phyloP scores from a whole-genome alignment of 2,797 vertebrate species.

The Mus spretus region DNA sequence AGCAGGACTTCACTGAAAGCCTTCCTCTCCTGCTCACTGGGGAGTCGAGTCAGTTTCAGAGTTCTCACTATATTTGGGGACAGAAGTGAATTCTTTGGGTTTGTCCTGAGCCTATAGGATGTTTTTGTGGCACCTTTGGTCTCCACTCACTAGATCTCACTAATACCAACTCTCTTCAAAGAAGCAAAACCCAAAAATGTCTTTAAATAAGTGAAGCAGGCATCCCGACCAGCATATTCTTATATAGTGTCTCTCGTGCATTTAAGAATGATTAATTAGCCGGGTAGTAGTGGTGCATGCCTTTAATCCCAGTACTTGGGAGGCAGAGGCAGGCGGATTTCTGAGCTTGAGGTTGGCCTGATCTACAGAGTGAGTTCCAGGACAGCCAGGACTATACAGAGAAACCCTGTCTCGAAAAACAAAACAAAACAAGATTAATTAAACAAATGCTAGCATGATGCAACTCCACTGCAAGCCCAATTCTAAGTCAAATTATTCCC shows the following conservation, averaged over 20 bases:
- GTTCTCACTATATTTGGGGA: not conserved
- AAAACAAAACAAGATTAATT: no score
- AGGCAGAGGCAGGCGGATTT: no score
- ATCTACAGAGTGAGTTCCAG: no score
- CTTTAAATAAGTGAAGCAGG: not conserved
- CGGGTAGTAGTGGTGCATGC: no score
- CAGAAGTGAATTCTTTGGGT: not conserved
- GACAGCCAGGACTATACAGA: no score
- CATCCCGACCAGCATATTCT: not conserved
- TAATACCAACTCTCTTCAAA: not conserved
- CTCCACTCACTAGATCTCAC: not conserved
- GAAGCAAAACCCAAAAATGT: not conserved
- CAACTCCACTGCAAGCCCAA: constrained; percentile 9
- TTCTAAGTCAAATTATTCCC: not conserved
- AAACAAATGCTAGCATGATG: not conserved
- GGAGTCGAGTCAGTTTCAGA: not conserved
- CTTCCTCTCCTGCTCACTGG: not conserved
- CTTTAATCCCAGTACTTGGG: no score
- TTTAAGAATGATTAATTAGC: not conserved
- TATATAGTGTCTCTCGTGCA: not conserved
- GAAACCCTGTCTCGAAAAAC: no score
- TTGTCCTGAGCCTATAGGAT: not conserved
- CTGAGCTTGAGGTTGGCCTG: no score
- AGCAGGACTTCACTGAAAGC: not conserved
- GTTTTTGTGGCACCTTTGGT: not conserved